Base-by-base conservation (phyloP, 2,113 vertebrate species). In the Centropus bengalensis region DNA sequence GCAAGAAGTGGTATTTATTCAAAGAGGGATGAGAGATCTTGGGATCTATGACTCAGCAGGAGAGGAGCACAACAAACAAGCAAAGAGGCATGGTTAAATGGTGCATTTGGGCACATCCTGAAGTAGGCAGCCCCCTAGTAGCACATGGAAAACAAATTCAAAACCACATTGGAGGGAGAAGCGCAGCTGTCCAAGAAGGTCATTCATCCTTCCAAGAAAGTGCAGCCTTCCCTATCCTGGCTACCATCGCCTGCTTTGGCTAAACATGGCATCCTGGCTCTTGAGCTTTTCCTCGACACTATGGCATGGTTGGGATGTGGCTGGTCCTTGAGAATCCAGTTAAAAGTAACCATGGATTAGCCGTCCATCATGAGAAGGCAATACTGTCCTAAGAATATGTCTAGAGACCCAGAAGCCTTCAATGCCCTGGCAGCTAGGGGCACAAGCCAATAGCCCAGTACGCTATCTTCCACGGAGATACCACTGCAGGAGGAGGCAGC, bases 361-460 rank as follows among this genome's bases (percentile, higher is more conserved):
- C 33, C 49, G 16, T 38, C 49, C n/a, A 42, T 44, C 22, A 1
- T 44, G 10, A 69, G 54, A 75, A 21, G 33, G 16, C 17, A 71
- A 59, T 33, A 24, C 24, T 58, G 13, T 27, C n/a, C 10, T 63
- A 44, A 10, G 20, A 28, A 56, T 0, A 0, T 14, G 4, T 27
- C 26, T 67, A 42, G 60, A 75, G 69, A 75, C 17, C 1, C 5
- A 12, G 42, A 24, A 86, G 45, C 19, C 51, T 66, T 62, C 4
- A 0, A 28, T 73, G 28, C 5, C 40, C 24, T 38, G 44, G 60
- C 42, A 87, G 42, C 27, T 0, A 0, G 30, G 32, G 38, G 11
- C 49, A 59, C 28, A 86, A 63, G 52, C 22, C 33, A 76, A 59
- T 59, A 47, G 17, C 10, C 22, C 32, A 47, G 27, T 13, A 47